These are phyloP conservation scores for Verasper variegatus DNA, from an alignment of 2,113 vertebrate genomes.

Conservation along the genomic window DNA sequence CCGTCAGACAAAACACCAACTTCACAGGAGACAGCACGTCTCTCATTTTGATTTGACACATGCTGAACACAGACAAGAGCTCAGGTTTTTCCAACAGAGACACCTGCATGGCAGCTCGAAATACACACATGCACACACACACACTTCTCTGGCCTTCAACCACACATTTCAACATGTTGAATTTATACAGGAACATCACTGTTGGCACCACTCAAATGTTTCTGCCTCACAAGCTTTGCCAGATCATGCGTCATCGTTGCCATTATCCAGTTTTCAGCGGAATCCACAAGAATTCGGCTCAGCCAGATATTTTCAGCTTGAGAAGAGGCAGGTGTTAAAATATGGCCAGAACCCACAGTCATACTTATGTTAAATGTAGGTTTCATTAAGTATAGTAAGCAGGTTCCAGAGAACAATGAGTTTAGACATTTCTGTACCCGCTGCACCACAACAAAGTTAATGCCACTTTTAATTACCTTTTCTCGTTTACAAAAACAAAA, in stretches of 20 bases:
- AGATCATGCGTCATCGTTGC: slow-evolving; percentile 19
- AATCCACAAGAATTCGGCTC: not conserved
- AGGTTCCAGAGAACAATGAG: too few relatives aligned
- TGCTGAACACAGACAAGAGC: not conserved
- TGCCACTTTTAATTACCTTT: not conserved
- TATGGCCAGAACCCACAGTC: too few relatives aligned
- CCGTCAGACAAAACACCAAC: slow-evolving; percentile 24
- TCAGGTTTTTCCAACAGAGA: slow-evolving; percentile 13
- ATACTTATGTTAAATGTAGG: too few relatives aligned
- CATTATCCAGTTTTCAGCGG: slow-evolving; percentile 16
- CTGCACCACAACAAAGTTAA: not conserved
- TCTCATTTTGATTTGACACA: slow-evolving; percentile 25
- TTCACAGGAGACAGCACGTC: not conserved
- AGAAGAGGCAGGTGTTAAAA: not conserved
- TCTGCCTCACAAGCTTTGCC: slow-evolving; percentile 7
- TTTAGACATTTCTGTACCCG: not conserved
- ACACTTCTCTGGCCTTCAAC: slow-evolving; percentile 3
- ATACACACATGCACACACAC: slow-evolving; percentile 1
- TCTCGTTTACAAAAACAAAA: not conserved
- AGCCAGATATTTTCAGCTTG: slow-evolving; percentile 4
- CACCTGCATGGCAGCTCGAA: slow-evolving; percentile 9
- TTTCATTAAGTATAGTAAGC: too few relatives aligned
- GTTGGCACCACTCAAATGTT: not conserved
- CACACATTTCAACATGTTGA: not conserved
- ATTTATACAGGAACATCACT: slow-evolving; percentile 29